phyloP scores from a whole-genome alignment of 2,888 invertebrate genomes.

The Penaeus monodon region DNA sequence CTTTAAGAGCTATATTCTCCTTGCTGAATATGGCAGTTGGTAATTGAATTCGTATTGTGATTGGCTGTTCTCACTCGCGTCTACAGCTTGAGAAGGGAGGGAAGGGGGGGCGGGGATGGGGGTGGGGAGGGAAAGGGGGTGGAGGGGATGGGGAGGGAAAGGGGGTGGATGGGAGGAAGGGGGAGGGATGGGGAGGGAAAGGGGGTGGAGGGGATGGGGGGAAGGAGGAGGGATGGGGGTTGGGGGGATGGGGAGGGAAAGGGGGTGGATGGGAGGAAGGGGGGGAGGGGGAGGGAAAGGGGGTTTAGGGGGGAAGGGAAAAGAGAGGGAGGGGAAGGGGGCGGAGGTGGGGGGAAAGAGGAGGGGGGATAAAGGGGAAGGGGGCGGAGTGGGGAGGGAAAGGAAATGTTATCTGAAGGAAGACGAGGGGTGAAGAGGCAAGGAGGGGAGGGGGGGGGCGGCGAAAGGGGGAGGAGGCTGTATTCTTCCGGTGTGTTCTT shows the following conservation, averaged over 20 bases:
- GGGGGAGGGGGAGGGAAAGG: not conserved
- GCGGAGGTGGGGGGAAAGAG: not conserved
- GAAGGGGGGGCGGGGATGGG: not conserved
- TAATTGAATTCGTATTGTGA: too few species aligned
- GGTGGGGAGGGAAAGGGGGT: not conserved
- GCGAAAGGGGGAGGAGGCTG: too few species aligned
- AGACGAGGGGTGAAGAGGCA: too few species aligned
- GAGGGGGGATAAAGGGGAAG: not conserved
- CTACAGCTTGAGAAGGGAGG: not conserved
- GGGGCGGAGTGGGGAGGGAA: too few species aligned
- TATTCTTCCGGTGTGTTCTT: too few species aligned
- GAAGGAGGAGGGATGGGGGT: not conserved
- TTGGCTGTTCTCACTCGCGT: too few species aligned
- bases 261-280: not conserved
- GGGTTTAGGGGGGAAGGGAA: not conserved
- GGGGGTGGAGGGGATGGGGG: not conserved
- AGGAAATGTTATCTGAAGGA: too few species aligned
- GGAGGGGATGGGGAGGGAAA: not conserved
- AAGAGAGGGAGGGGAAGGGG: not conserved
- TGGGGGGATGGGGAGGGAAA: not conserved
- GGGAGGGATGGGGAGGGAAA: not conserved
- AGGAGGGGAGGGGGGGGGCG: too few species aligned
- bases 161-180: not conserved
- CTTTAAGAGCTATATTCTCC: too few species aligned
- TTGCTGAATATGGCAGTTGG: too few species aligned